These are phyloP conservation scores for Vanacampus margaritifer DNA, from an alignment of 2,113 vertebrate species.

Conservation along the genomic window DNA sequence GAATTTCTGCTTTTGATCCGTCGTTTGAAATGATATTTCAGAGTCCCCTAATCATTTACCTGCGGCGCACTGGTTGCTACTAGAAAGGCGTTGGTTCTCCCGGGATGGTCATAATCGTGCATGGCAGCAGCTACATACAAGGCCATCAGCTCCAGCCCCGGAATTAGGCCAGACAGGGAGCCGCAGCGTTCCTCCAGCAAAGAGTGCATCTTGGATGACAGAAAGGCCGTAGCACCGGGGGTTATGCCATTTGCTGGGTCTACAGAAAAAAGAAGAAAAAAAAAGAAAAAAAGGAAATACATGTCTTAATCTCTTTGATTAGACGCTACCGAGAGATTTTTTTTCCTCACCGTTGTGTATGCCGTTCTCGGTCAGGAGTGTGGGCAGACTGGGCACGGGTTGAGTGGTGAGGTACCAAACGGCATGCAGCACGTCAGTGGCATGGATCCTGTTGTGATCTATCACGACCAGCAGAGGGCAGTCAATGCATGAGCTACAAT, in stretches of 20 bases:
- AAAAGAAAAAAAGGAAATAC: not conserved
- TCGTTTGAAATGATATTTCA: not conserved
- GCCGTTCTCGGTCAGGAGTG: slow-evolving; percentile 76
- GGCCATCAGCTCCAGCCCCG: slow-evolving; percentile 93
- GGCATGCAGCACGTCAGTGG: slow-evolving; percentile 94
- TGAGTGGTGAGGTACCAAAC: slow-evolving; percentile 99
- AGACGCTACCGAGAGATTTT: not conserved
- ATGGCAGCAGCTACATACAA: slow-evolving; percentile 96
- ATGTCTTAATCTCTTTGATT: not conserved
- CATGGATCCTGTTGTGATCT: slow-evolving; percentile 98
- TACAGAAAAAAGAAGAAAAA: slow-evolving; percentile 37
- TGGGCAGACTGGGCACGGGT: slow-evolving; percentile 85
- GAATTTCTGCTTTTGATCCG: not conserved
- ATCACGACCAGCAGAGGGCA: slow-evolving; percentile 6
- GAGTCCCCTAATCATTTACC: slow-evolving; percentile 38
- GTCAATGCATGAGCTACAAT: not conserved
- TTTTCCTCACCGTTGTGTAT: slow-evolving; percentile 84
- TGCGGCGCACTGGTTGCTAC: slow-evolving; percentile 95
- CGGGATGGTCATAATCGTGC: slow-evolving; percentile 98
- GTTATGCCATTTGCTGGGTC: slow-evolving; percentile 86
- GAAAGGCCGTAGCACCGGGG: slow-evolving; percentile 79
- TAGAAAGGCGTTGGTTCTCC: slow-evolving; percentile 94
- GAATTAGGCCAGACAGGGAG: slow-evolving; percentile 88
- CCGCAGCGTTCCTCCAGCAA: slow-evolving; percentile 78
- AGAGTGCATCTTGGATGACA: slow-evolving; percentile 82